phyloP scores from a whole-genome alignment of 1,140 invertebrate species.

The Bombus balteatus region DNA sequence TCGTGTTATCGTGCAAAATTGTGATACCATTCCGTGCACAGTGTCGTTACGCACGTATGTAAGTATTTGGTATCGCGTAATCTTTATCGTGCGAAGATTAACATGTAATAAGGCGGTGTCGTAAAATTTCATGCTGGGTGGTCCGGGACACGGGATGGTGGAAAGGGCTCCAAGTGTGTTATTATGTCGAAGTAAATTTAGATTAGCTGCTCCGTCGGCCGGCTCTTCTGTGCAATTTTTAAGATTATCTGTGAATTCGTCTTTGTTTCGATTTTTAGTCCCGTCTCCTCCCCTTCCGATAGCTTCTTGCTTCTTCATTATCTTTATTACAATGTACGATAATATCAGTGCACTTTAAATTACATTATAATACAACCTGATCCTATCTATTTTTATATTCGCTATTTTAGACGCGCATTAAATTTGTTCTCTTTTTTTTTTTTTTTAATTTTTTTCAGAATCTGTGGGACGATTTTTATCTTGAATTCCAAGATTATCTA shows the following conservation, averaged over 20 bases:
- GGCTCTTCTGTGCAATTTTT: background rate
- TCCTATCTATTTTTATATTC: too few species aligned
- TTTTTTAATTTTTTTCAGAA: too few species aligned
- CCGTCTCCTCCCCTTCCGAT: background rate
- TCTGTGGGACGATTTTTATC: too few species aligned
- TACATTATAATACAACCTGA: too few species aligned
- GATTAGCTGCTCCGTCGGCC: background rate
- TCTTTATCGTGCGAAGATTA: constrained; percentile 1
- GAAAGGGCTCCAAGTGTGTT: background rate
- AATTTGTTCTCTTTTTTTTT: too few species aligned
- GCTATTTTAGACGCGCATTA: too few species aligned
- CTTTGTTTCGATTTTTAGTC: background rate
- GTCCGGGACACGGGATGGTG: background rate
- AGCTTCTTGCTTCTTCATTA: background rate
- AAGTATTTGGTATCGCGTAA: background rate
- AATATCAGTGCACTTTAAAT: too few species aligned
- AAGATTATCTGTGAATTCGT: background rate
- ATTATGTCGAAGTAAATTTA: constrained; percentile 17
- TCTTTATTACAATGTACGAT: too few species aligned
- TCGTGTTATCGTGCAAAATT: background rate
- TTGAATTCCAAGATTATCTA: too few species aligned
- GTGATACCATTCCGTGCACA: background rate
- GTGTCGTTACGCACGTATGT: background rate
- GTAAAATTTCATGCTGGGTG: constrained; percentile 24
- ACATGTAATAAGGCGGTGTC: background rate